Conservation (phyloP, 2,888 invertebrate species). For the Andricus curvator region DNA sequence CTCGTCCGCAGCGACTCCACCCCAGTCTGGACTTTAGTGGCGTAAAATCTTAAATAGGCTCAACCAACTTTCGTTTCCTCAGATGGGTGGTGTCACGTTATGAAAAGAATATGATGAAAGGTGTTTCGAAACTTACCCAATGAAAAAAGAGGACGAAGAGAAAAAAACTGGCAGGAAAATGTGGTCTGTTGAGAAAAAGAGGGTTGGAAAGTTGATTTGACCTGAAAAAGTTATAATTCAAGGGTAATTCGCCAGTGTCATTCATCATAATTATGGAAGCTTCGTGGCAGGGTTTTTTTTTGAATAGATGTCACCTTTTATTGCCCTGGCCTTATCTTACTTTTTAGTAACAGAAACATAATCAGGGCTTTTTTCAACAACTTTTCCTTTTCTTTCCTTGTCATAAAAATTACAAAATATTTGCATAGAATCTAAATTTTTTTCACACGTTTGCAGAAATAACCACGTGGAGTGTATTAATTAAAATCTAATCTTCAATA, state of each 20-base stretch:
- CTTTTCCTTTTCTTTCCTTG: too few species aligned
- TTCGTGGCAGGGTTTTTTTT: background rate
- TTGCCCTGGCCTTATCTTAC: background rate
- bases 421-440: too few species aligned
- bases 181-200: background rate
- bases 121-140: background rate
- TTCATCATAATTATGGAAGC: background rate
- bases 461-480: too few species aligned
- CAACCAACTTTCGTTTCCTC: background rate
- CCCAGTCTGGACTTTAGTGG: background rate
- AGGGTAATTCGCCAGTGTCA: background rate
- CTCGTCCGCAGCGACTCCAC: background rate
- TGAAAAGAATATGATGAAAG: constrained; percentile 5
- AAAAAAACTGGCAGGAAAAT: background rate
- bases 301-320: background rate
- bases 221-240: constrained; percentile 1
- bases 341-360: background rate
- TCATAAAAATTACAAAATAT: too few species aligned
- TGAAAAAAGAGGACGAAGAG: background rate
- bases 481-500: too few species aligned
- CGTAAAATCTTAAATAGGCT: constrained; percentile 5
- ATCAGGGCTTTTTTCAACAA: background rate
- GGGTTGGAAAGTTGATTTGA: background rate
- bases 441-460: too few species aligned
- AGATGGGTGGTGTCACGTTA: background rate